Percentiles rank a stretch among this genome's conserved stretches.
phyloP scores from a whole-genome alignment of 2,113 vertebrate species.

The Tiliqua scincoides region DNA sequence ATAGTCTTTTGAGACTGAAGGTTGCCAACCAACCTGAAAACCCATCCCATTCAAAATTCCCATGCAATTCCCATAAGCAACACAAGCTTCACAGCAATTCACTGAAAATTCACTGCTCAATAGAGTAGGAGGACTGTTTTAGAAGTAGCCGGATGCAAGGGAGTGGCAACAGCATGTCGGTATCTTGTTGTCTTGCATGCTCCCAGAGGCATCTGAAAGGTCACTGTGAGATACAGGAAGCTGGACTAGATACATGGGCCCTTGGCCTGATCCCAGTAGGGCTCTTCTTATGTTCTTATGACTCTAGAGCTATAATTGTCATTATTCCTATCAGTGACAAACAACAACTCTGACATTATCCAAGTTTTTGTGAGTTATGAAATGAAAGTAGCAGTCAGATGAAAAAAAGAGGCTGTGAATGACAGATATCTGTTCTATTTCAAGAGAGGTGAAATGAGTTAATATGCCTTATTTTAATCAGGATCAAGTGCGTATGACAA shows the following conservation, averaged over 20 bases:
- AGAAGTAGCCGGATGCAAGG: no score
- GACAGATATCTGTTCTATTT: conserved; percentile 58
- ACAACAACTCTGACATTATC: not conserved
- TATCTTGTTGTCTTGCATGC: no score
- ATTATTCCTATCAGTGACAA: not conserved
- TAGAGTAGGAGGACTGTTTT: not conserved
- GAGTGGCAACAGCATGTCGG: no score
- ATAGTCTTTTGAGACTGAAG: no score
- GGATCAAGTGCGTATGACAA: conserved; percentile 72
- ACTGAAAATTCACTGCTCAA: accelerated
- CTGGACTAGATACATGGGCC: no score
- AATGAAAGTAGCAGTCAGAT: conserved; percentile 2
- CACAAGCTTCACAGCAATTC: not conserved
- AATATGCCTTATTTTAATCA: conserved; percentile 78
- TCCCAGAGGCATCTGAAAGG: no score
- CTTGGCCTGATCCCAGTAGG: no score
- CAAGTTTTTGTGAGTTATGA: not conserved
- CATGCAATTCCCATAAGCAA: not conserved
- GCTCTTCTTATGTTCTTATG: no score
- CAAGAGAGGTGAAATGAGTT: conserved; percentile 61
- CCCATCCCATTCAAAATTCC: not conserved
- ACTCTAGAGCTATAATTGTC: accelerated
- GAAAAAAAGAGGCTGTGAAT: conserved; percentile 33
- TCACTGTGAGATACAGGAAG: no score
- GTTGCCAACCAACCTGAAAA: no score